A percentile compares a stretch with the other conserved stretches of the same genome.
phyloP scores from a whole-genome alignment of 2,888 invertebrate species.

The Pediacus dermestoides region DNA sequence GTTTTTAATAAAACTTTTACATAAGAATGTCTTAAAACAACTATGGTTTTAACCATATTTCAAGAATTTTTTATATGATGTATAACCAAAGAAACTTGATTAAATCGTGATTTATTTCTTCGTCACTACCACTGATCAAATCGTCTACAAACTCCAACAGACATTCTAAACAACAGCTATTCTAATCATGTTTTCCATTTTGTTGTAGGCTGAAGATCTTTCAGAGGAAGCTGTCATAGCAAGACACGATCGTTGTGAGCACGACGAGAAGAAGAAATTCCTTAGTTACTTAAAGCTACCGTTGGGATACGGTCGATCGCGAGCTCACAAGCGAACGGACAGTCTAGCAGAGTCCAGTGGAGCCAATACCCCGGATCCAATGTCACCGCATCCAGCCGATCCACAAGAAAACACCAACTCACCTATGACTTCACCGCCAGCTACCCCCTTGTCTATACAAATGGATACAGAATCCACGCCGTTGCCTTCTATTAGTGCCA shows the following conservation, averaged over 20 bases:
- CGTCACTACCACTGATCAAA: too few relatives aligned
- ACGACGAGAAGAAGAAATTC: conserved; percentile 77
- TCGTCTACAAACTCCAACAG: too few relatives aligned
- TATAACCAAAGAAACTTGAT: too few relatives aligned
- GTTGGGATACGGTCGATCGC: conserved; percentile 49
- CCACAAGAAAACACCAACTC: conserved; percentile 45
- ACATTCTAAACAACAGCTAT: too few relatives aligned
- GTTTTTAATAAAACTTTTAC: too few relatives aligned
- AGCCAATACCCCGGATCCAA: conserved; percentile 68
- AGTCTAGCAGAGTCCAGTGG: conserved; percentile 68
- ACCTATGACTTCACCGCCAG: conserved; percentile 54
- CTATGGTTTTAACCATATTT: too few relatives aligned
- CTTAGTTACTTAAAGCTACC: conserved; percentile 55
- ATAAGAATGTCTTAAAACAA: too few relatives aligned
- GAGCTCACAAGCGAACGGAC: conserved; percentile 63
- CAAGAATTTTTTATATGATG: too few relatives aligned
- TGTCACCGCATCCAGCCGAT: conserved; percentile 57
- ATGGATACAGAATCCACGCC: conserved; percentile 17
- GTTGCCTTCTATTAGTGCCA: conserved; percentile 33
- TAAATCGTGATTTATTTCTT: too few relatives aligned
- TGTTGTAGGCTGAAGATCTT: conserved; percentile 68
- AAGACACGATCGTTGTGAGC: conserved; percentile 76
- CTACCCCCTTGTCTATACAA: conserved; percentile 47
- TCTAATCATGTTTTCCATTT: too few relatives aligned
- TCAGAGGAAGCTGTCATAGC: conserved; percentile 67